Evolutionary conservation across 2,113 vertebrate genomes (phyloP).

Genomic region (Neomonachus schauinslandi): DNA sequence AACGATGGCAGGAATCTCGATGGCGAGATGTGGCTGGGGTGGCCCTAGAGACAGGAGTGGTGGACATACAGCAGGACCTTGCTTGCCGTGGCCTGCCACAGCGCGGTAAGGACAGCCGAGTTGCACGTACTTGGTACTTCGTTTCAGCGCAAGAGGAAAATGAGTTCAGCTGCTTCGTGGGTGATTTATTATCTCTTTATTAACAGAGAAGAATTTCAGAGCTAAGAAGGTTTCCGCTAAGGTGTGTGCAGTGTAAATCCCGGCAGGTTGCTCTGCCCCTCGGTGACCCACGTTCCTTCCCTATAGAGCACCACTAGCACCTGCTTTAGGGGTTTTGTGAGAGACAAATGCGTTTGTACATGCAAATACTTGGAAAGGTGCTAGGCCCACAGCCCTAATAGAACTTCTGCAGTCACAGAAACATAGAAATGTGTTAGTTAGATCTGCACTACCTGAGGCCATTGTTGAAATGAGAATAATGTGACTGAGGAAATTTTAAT

Average conservation of each 20-base stretch:
- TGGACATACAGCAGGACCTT: conserved; percentile 24
- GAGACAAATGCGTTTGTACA: rapidly evolving
- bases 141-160: conserved; percentile 73
- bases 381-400: rapidly evolving
- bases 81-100: conserved; percentile 37
- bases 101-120: conserved; percentile 71
- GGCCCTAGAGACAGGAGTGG: conserved; percentile 56
- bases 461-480: rapidly evolving
- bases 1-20: conserved; percentile 55
- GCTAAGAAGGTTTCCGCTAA: conserved; percentile 21
- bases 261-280: neutral
- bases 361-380: neutral
- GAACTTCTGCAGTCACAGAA: rapidly evolving
- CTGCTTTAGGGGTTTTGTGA: neutral
- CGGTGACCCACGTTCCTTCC: neutral
- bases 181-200: conserved; percentile 65
- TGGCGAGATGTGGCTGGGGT: conserved; percentile 53
- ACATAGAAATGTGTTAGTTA: neutral
- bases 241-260: neutral
- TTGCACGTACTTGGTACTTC: conserved; percentile 81
- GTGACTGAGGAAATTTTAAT: neutral
- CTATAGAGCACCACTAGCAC: neutral
- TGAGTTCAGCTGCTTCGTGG: conserved; percentile 4
- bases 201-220: conserved; percentile 74
- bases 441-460: rapidly evolving